phyloP scores from a whole-genome alignment of 2,888 invertebrate species.

The Theodoxus fluviatilis region DNA sequence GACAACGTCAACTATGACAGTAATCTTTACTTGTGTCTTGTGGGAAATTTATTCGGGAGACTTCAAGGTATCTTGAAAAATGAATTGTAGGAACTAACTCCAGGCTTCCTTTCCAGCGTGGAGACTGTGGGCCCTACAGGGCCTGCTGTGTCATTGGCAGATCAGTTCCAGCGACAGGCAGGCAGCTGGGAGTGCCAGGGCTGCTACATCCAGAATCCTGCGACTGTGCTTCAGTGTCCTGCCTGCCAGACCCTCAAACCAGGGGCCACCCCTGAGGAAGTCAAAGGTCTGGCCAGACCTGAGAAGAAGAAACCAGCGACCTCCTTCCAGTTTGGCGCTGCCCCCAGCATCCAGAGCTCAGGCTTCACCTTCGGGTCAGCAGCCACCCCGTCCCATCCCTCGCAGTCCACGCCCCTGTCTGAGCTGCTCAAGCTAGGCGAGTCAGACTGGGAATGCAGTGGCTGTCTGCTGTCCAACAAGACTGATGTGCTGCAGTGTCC shows the following conservation, averaged over 20 bases:
- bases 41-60: too few relatives aligned
- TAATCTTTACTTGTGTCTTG: too few relatives aligned
- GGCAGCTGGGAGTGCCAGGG: slow-evolving; percentile 75
- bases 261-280: slow-evolving; percentile 44
- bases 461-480: slow-evolving; percentile 73
- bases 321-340: not conserved
- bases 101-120: too few relatives aligned
- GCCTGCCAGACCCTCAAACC: slow-evolving; percentile 56
- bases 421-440: slow-evolving; percentile 69
- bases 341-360: not conserved
- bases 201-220: slow-evolving; percentile 73
- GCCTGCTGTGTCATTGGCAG: slow-evolving; percentile 44
- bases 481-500: slow-evolving; percentile 46
- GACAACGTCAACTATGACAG: too few relatives aligned
- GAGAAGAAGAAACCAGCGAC: too few relatives aligned
- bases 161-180: slow-evolving; percentile 68
- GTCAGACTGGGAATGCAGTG: slow-evolving; percentile 75
- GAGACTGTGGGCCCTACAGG: too few relatives aligned
- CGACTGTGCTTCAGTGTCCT: slow-evolving; percentile 42
- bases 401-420: slow-evolving; percentile 40
- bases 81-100: too few relatives aligned
- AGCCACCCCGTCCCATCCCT: not conserved
- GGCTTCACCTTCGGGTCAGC: not conserved
- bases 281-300: slow-evolving; percentile 29
- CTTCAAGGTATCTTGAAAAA: too few relatives aligned